phyloP scores from a whole-genome alignment of 30 jellyfish, hydroid and myxozoan genomes.

The Aurelia aurita complex sp. Pacific region DNA sequence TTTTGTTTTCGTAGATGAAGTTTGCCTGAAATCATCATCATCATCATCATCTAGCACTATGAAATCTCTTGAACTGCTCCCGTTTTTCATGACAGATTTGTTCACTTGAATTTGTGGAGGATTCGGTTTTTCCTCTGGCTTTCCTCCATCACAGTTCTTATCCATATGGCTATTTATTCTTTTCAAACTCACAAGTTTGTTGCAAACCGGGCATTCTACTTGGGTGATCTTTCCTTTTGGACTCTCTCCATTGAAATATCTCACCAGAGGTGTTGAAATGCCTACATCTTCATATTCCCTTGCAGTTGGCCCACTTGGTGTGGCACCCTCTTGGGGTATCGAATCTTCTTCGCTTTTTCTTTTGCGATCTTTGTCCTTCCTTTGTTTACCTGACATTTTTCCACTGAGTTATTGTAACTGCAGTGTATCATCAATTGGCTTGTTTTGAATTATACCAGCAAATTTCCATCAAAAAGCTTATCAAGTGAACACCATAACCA shows the following conservation, averaged over 20 bases:
- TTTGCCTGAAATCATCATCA: background rate
- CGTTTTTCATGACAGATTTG: background rate
- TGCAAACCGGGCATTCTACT: constrained; percentile 17
- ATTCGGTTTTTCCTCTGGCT: no score
- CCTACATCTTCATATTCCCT: no score
- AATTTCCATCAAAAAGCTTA: no score
- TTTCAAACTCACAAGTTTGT: background rate
- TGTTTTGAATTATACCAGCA: no score
- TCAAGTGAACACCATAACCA: no score
- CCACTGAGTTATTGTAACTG: no score
- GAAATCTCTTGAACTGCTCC: background rate
- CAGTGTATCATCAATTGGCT: no score
- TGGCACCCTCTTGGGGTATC: no score
- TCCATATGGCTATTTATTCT: constrained; percentile 29
- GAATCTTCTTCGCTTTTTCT: background rate
- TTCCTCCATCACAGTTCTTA: constrained; percentile 1
- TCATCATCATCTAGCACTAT: constrained; percentile 15
- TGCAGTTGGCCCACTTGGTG: no score
- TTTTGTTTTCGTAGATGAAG: no score
- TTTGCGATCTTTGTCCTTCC: background rate
- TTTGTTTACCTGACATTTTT: no score
- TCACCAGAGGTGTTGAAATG: no score
- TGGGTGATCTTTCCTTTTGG: background rate
- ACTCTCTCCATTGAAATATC: background rate
- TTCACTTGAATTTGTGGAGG: background rate